Base-by-base conservation (phyloP, 1,140 invertebrate genomes). In the Bombus turneri region DNA sequence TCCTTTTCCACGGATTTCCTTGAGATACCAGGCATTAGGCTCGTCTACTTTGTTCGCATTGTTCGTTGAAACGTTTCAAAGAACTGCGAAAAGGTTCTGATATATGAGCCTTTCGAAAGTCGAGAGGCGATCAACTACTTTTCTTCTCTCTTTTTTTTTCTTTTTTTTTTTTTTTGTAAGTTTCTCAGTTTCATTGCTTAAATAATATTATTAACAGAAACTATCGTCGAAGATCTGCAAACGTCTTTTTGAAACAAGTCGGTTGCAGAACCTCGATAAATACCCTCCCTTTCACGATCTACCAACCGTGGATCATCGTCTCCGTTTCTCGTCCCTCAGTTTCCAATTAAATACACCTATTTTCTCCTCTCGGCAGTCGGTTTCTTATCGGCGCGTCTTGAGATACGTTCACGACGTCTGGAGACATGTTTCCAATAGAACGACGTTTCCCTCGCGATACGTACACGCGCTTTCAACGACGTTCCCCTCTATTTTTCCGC, bases 301-400 rank as follows among this genome's bases (percentile, higher is more conserved):
- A 13, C n/a, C 37, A 13, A 3, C 3, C 41, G 37, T 43, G 31
- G 79, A 74, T 72, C 31, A 64, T 31, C 78, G 28, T 37, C 64
- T 3, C 12, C 47, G 9, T 39, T 39, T 25, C 37, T 25, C n/a
- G 73, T 57, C 34, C 75, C 31, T 25, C 59, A 3, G 34, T 71
- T 83, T 85, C 69, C 84, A 81, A 85, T 85, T 85, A 85, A 85
- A 85, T 72, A 41, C 72, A 80, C 76, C 83, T 80, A 85, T 85
- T 85, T 85, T 80, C 83, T 73, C 13, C n/a, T 41, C 6, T 12
- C 73, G 9, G 25, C 25, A 8, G 39, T n/a, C 34, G 68, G 68
- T 85, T 73, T 62, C 83, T 85, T 85, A 85, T 85, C 83, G 59
- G 31, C 68, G 82, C 39, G 77, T 80, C 83, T 62, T 73, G 81